Percentiles rank a stretch among this genome's conserved stretches.
Conservation (phyloP, 2,888 invertebrate species). For the Caenorhabditis imperialis region DNA sequence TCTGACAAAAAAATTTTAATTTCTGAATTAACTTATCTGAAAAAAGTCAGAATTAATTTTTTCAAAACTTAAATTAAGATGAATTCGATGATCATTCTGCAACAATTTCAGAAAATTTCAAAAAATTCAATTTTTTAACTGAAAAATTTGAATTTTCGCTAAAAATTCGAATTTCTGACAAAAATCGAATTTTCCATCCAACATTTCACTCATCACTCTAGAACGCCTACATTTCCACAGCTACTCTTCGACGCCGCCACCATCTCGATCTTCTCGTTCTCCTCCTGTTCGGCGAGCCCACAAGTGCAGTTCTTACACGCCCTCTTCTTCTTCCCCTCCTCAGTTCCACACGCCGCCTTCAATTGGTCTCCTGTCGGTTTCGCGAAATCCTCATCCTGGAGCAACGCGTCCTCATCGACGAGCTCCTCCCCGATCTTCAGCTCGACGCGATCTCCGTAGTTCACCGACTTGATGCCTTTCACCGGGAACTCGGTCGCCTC, state of each 20-base stretch:
- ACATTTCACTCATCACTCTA: too few species aligned
- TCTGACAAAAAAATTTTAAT: too few species aligned
- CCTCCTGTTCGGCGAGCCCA: conserved; percentile 94
- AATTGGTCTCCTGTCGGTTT: conserved; percentile 87
- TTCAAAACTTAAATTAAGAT: not conserved
- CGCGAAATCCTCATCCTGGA: conserved; percentile 90
- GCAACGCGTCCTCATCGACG: conserved; percentile 89
- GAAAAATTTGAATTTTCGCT: too few species aligned
- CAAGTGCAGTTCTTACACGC: conserved; percentile 89
- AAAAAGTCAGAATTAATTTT: too few species aligned
- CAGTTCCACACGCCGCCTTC: conserved; percentile 57
- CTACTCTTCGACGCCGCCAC: conserved; percentile 83
- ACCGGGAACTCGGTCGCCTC: conserved; percentile 26
- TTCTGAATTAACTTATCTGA: too few species aligned
- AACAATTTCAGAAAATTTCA: not conserved
- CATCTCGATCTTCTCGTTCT: conserved; percentile 81
- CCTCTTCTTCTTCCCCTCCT: conserved; percentile 56
- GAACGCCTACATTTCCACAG: conserved; percentile 91
- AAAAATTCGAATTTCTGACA: too few species aligned
- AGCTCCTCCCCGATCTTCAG: conserved; percentile 80
- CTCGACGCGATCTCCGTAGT: conserved; percentile 32
- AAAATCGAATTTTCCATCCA: too few species aligned
- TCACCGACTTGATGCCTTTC: conserved; percentile 33
- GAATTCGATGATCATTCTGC: too few species aligned
- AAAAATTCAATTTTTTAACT: too few species aligned